These are phyloP conservation scores for Spheniscus mendiculus DNA, from an alignment of 2,113 vertebrate genomes.

Conservation along the genomic window DNA sequence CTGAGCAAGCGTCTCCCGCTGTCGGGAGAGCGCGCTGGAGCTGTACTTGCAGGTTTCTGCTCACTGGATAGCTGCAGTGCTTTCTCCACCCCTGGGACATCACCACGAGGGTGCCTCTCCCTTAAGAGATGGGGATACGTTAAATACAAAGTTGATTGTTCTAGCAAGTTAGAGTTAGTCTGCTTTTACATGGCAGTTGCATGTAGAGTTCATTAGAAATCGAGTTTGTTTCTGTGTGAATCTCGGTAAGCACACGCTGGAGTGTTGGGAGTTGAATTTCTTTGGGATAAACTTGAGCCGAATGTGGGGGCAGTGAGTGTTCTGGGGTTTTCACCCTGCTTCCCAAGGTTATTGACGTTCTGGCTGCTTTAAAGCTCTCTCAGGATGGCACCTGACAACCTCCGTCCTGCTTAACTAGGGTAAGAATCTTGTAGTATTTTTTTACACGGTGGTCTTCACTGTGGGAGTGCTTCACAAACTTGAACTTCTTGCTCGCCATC, in stretches of 20 bases:
- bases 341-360: not conserved
- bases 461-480: not conserved
- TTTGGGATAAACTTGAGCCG: conserved; percentile 10
- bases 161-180: not conserved
- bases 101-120: not conserved
- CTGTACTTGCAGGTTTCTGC: not conserved
- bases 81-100: not conserved
- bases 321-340: not conserved
- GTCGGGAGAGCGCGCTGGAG: not conserved
- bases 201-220: not conserved
- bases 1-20: not conserved
- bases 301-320: not conserved
- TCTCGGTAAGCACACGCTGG: not conserved
- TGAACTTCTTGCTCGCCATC: not conserved
- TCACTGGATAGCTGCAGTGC: not conserved
- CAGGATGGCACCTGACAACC: not conserved
- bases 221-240: not conserved
- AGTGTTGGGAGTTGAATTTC: not conserved
- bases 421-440: not conserved
- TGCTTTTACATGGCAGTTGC: not conserved
- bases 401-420: not conserved
- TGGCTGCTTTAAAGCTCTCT: conserved; percentile 18
- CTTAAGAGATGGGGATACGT: not conserved
- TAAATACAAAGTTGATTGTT: not conserved
- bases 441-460: not conserved